Evolutionary conservation across 2,797 vertebrate genomes (phyloP).

Genomic region (Avahi laniger): DNA sequence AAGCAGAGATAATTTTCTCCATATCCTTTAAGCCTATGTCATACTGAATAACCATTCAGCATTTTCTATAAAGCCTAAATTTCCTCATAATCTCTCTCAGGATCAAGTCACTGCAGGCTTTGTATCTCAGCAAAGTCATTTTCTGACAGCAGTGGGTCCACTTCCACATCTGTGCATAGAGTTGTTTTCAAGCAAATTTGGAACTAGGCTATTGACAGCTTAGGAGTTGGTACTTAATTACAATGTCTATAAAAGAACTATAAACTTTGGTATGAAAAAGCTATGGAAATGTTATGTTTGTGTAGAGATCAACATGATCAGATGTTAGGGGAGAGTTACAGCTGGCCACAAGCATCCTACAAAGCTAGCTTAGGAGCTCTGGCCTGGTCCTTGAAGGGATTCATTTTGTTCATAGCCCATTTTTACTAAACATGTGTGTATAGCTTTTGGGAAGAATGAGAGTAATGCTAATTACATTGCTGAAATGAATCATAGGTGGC

Average conservation of each 20-base stretch:
- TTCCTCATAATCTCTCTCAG: not conserved
- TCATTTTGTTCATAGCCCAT: not conserved
- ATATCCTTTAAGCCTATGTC: not conserved
- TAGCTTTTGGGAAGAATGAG: not conserved
- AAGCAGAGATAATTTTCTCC: not conserved
- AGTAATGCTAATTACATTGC: not conserved
- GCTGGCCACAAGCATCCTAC: not conserved
- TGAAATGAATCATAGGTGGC: not conserved
- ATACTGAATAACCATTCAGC: not conserved
- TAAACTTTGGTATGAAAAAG: conserved; percentile 1
- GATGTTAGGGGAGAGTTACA: not conserved
- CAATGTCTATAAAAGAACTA: not conserved
- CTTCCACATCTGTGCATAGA: conserved; percentile 12
- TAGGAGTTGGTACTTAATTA: conserved; percentile 23
- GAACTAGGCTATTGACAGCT: not conserved
- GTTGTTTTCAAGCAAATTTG: conserved; percentile 47
- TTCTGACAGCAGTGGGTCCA: not conserved
- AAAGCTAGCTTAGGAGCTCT: not conserved
- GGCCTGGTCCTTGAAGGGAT: not conserved
- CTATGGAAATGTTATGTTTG: not conserved
- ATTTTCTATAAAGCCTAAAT: not conserved
- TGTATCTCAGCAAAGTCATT: not conserved
- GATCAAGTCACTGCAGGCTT: conserved; percentile 23
- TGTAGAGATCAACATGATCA: not conserved
- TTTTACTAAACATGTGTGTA: not conserved